Evolutionary conservation across 2,113 vertebrate species (phyloP).

Genomic region (Burhinus bistriatus): DNA sequence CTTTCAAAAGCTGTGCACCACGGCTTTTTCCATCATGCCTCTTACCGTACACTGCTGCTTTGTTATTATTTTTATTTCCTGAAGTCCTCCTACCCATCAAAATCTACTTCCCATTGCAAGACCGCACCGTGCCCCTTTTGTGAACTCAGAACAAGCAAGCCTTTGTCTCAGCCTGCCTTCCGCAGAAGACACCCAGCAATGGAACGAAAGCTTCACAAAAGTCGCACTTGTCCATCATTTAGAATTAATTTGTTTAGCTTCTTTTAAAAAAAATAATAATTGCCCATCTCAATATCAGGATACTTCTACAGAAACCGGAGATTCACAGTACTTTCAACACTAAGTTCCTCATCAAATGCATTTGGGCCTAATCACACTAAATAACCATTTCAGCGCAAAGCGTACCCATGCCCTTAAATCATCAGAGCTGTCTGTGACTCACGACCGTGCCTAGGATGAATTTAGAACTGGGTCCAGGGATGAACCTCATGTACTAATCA

Average conservation of each 20-base stretch:
- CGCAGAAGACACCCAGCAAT: background rate
- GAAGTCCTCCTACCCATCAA: background rate
- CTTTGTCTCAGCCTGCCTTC: background rate
- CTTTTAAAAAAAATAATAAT: background rate
- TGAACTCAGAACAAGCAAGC: background rate
- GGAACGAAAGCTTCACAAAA: background rate
- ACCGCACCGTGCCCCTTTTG: background rate
- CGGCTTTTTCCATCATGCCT: background rate
- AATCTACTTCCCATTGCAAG: background rate
- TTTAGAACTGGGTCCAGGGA: background rate
- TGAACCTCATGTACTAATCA: background rate
- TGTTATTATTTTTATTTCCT: conserved; percentile 14
- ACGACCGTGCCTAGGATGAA: background rate
- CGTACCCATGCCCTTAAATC: background rate
- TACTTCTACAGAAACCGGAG: background rate
- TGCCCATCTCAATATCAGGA: background rate
- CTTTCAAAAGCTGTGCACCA: background rate
- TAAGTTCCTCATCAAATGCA: background rate
- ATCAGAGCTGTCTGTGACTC: background rate
- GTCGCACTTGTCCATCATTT: background rate
- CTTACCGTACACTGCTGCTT: background rate
- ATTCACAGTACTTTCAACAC: background rate
- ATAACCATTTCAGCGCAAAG: background rate
- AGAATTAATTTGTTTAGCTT: background rate
- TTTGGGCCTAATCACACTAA: background rate